A percentile compares a stretch with the other conserved stretches of the same genome.
Evolutionary conservation across 2,797 vertebrate genomes (phyloP).

Genomic region (Ptychobarbus kaznakovi): DNA sequence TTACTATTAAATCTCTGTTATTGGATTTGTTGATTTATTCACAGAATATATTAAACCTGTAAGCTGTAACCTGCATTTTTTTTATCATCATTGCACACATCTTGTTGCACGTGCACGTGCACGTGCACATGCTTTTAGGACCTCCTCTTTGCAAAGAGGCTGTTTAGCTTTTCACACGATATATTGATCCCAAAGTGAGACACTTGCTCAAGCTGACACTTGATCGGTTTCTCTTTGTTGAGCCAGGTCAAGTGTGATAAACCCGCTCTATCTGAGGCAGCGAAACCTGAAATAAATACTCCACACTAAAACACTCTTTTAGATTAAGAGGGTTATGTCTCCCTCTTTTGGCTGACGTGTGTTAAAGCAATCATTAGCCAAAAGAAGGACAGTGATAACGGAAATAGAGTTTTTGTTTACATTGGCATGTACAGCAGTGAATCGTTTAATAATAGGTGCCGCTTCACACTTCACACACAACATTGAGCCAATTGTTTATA

Average conservation of each 20-base stretch:
- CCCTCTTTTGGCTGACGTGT: constrained; percentile 32
- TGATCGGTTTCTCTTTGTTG: constrained; percentile 61
- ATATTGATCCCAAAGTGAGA: constrained; percentile 67
- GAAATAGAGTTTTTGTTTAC: neutral
- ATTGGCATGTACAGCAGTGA: neutral
- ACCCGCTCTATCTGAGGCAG: neutral
- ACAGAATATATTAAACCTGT: neutral
- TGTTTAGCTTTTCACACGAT: constrained; percentile 73
- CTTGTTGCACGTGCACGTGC: neutral
- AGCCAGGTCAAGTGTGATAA: constrained; percentile 63
- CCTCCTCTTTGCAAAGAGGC: neutral
- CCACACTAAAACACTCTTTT: neutral
- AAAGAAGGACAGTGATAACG: neutral
- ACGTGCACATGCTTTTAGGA: neutral
- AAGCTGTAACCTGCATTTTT: neutral
- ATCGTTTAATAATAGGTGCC: neutral
- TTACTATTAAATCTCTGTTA: neutral
- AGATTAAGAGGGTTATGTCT: neutral
- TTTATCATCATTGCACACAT: neutral
- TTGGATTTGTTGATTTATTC: neutral
- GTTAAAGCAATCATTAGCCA: neutral
- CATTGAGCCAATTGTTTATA: neutral
- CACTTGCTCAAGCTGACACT: constrained; percentile 54
- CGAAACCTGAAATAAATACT: neutral
- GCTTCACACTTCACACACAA: neutral